phyloP scores from a whole-genome alignment of 2,797 vertebrate genomes.

The Forpus xanthops region DNA sequence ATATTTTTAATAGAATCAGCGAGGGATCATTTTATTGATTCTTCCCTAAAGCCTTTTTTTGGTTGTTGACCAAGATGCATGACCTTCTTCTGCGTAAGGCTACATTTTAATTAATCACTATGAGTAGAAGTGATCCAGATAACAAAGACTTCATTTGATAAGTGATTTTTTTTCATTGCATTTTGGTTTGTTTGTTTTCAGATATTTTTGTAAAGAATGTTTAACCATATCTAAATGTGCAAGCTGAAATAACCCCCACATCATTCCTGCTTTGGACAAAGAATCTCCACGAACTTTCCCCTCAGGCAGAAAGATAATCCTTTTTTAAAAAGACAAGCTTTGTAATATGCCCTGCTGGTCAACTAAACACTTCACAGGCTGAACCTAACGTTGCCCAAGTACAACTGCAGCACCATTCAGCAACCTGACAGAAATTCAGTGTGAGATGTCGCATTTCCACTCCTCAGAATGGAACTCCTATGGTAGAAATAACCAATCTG shows the following conservation, averaged over 20 bases:
- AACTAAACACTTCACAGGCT: not conserved
- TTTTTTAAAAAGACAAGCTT: not conserved
- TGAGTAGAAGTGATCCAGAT: not conserved
- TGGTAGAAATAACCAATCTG: not conserved
- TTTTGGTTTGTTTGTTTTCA: not conserved
- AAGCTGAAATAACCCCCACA: not conserved
- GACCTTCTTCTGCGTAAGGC: not conserved
- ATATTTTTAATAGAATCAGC: not conserved
- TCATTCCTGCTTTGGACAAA: not conserved
- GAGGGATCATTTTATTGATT: conserved; percentile 13
- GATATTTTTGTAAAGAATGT: not conserved
- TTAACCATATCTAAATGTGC: not conserved
- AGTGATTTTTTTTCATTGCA: not conserved
- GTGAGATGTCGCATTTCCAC: not conserved
- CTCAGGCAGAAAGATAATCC: not conserved
- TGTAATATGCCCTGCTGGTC: not conserved
- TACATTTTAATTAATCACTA: conserved; percentile 41
- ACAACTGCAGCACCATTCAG: not conserved
- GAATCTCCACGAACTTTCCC: not conserved
- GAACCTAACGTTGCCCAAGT: not conserved
- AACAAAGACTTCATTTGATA: not conserved
- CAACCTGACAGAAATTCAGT: not conserved
- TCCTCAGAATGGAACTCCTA: not conserved
- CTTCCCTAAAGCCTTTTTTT: conserved; percentile 22
- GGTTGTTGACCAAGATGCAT: not conserved